A percentile compares a stretch with the other conserved stretches of the same genome.
These are phyloP conservation scores for Prunella himalayana DNA, from an alignment of 2,113 vertebrate species.

Conservation along the genomic window DNA sequence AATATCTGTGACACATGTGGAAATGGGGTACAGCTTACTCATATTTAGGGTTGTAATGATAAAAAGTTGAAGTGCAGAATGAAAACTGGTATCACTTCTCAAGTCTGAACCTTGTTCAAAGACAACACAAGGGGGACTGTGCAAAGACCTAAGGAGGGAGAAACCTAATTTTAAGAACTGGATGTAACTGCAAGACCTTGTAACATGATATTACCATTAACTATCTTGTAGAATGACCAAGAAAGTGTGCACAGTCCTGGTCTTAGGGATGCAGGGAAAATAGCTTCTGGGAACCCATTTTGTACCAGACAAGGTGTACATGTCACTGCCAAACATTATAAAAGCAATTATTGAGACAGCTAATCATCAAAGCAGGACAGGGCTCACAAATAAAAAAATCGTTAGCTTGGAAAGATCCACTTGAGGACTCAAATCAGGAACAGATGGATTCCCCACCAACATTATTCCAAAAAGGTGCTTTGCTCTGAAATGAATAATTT, in stretches of 20 bases:
- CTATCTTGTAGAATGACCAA: not conserved
- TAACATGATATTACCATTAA: not conserved
- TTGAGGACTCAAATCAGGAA: not conserved
- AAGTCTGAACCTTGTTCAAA: not conserved
- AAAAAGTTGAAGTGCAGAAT: not conserved
- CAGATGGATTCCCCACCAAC: not conserved
- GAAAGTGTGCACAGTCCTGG: fast-evolving
- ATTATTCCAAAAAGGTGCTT: not conserved
- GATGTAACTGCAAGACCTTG: not conserved
- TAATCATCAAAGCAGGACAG: not conserved
- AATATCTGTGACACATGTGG: not conserved
- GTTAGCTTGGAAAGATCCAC: not conserved
- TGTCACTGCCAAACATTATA: not conserved
- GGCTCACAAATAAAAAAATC: not conserved
- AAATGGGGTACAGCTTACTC: not conserved
- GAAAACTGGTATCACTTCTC: not conserved
- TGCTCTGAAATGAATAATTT: not conserved
- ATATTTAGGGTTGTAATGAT: not conserved
- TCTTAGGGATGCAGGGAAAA: not conserved
- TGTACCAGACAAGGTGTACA: not conserved
- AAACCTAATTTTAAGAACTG: not conserved
- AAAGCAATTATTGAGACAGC: not conserved
- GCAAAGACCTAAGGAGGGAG: not conserved
- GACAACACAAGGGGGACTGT: not conserved
- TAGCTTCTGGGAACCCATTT: not conserved